These are phyloP conservation scores for Cyclargus thomasi DNA, from an alignment of 1,140 invertebrate genomes.

Conservation along the genomic window DNA sequence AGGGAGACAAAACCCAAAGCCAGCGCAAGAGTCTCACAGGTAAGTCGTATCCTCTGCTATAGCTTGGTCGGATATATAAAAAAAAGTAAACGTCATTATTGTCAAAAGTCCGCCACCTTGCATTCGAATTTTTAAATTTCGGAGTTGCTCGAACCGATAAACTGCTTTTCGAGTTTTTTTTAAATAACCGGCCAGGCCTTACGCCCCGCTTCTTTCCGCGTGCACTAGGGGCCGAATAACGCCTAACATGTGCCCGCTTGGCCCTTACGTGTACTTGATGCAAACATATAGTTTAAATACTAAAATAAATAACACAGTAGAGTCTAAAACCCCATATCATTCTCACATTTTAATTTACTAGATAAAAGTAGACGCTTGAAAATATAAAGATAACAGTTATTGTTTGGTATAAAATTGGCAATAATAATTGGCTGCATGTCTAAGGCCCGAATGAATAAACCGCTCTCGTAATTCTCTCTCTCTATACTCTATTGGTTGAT, in stretches of 20 bases:
- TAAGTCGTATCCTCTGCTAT: slow-evolving; percentile 76
- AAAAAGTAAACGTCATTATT: background rate
- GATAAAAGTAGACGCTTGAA: background rate
- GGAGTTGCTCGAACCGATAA: too few species aligned
- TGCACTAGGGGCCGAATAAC: slow-evolving; percentile 39
- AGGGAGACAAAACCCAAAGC: slow-evolving; percentile 51
- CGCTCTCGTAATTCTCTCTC: too few species aligned
- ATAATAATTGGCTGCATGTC: slow-evolving; percentile 11
- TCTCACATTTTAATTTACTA: background rate
- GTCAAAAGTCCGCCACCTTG: too few species aligned
- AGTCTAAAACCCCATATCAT: slow-evolving; percentile 1
- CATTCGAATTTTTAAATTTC: too few species aligned
- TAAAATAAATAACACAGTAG: slow-evolving; percentile 15
- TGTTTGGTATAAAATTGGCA: slow-evolving; percentile 20
- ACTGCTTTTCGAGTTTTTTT: background rate
- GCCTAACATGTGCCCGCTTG: slow-evolving; percentile 13
- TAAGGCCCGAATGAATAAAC: background rate
- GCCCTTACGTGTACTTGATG: slow-evolving; percentile 14
- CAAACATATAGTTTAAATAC: slow-evolving; percentile 15
- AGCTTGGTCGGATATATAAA: background rate
- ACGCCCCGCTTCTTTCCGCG: slow-evolving; percentile 46
- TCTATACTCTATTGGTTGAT: too few species aligned
- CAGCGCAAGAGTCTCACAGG: slow-evolving; percentile 86
- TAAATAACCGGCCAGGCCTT: background rate
- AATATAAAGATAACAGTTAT: slow-evolving; percentile 18